Evolutionary conservation across 1,140 invertebrate genomes (phyloP), one percentile per base, ranked within the genome.

Genomic region (Delia radicum): DNA sequence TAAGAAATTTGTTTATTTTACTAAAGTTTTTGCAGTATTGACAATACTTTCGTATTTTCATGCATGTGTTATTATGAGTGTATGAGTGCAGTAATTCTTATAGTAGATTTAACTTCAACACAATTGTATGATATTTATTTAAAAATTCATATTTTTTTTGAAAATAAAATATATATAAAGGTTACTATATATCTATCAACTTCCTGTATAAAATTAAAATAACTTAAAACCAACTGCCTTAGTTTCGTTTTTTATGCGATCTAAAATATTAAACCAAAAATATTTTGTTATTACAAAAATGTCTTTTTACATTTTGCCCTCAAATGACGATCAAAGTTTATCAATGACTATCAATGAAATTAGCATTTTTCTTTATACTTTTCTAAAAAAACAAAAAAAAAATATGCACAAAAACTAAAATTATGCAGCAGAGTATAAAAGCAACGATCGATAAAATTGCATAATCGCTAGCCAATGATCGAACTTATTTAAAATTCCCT

Each of bases 401-500:
- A n/a, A n/a, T n/a, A n/a, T n/a, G n/a, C n/a, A n/a, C n/a, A n/a
- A n/a, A 33, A 33, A 42, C 7, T 5, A 42, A 10, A 42, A 42
- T 42, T 42, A 42, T 42, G 37, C 37, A 42, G 37, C 37, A 10
- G 6, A 1, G 10, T 13, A 55, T 31, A 18, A 24, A 33, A 67
- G 18, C 18, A 29, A 3, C 65, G 29, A 69, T 69, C 65, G 65
- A 69, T 69, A 69, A 69, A n/a, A 21, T 69, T 69, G 65, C 65
- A 69, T 69, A 69, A 69, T 69, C 65, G 18, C 21, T 10, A 21
- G 37, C 7, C 29, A 69, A 33, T 69, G 65, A 69, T 69, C 65
- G 37, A 69, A 69, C 18, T 69, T 69, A 69, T 65, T 65, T 65
- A 65, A 65, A 65, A 65, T 69, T 69, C 65, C 65, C 29, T 69